Conservation (phyloP, 1,140 invertebrate genomes). For the Penaeus japonicus region DNA sequence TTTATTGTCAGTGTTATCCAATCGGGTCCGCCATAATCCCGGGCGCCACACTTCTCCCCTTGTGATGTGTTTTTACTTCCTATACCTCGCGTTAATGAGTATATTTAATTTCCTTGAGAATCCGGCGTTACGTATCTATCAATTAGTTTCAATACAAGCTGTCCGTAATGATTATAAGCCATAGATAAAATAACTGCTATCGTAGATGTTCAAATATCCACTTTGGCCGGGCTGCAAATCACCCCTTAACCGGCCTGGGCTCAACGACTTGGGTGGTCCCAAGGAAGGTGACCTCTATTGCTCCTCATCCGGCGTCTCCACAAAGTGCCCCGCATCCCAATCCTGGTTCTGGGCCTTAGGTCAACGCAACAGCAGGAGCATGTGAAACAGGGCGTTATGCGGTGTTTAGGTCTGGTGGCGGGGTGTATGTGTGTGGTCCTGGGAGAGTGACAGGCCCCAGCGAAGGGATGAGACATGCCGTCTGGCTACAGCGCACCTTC, state of each 20-base stretch:
- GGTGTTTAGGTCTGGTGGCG: conserved; percentile 22
- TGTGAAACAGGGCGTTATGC: conserved; percentile 19
- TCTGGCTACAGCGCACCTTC: conserved; percentile 57
- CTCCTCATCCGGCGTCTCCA: neutral
- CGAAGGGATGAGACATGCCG: conserved; percentile 53
- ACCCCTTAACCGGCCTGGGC: conserved; percentile 48
- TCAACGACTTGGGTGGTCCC: conserved; percentile 55
- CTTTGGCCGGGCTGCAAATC: conserved; percentile 56
- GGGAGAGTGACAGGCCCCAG: conserved; percentile 56
- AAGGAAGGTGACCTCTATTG: neutral
- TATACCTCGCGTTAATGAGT: too few species aligned
- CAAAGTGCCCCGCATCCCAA: too few species aligned
- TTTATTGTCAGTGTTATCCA: too few species aligned
- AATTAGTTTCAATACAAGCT: conserved; percentile 9
- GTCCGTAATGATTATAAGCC: conserved; percentile 52
- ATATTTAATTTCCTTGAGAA: neutral
- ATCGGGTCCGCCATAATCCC: too few species aligned
- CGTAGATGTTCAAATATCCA: conserved; percentile 53
- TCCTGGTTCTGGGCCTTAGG: conserved; percentile 16
- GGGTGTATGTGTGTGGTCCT: conserved; percentile 55
- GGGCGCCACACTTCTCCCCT: too few species aligned
- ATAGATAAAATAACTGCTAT: conserved; percentile 57
- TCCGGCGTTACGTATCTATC: neutral
- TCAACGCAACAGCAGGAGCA: neutral
- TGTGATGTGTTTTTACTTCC: too few species aligned